Percentiles rank a stretch among this genome's conserved stretches.
Evolutionary conservation across 2,797 vertebrate species (phyloP).

Genomic region (Falco naumanni): DNA sequence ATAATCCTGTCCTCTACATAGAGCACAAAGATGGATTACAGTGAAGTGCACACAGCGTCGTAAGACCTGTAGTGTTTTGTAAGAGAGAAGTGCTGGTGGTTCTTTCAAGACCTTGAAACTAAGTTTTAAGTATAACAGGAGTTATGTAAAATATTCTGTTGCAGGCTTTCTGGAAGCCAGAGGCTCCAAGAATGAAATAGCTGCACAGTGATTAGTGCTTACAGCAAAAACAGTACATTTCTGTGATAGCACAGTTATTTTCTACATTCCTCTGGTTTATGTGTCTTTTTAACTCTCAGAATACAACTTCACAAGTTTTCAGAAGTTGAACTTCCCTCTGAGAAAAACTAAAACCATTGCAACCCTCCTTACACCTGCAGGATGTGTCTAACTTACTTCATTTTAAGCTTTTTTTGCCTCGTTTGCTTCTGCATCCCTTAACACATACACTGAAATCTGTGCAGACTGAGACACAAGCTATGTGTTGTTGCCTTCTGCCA

Average conservation of each 20-base stretch:
- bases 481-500: neutral
- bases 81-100: neutral
- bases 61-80: neutral
- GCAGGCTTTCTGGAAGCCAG: neutral
- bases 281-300: neutral
- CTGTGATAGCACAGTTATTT: neutral
- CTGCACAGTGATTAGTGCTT: neutral
- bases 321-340: neutral
- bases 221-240: neutral
- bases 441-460: neutral
- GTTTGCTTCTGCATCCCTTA: neutral
- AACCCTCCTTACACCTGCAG: neutral
- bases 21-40: neutral
- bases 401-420: neutral
- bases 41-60: neutral
- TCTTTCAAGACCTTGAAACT: neutral
- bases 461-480: neutral
- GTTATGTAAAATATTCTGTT: neutral
- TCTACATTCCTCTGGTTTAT: rapidly evolving
- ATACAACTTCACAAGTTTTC: neutral
- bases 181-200: neutral
- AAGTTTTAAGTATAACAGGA: neutral
- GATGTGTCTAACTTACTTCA: rapidly evolving
- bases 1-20: neutral
- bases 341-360: neutral